phyloP scores from a whole-genome alignment of 2,888 invertebrate species.

The Dicranocentrus wangi region DNA sequence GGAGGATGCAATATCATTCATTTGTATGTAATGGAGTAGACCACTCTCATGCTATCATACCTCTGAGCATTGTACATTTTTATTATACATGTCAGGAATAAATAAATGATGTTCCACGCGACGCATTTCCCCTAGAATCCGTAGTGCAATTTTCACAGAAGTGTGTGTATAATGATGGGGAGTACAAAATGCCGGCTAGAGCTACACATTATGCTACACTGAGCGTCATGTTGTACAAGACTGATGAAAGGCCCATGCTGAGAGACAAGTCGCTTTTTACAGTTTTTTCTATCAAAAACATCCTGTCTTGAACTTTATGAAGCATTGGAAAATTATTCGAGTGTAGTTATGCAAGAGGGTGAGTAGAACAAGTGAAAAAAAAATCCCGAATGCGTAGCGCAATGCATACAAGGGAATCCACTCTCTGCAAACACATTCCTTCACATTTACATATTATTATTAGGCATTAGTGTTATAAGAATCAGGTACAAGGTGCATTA shows the following conservation, averaged over 20 bases:
- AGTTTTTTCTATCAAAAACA: conserved; percentile 6
- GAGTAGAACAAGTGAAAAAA: conserved; percentile 1
- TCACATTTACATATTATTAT: no score
- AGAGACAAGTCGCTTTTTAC: conserved; percentile 22
- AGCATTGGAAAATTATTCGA: conserved; percentile 4
- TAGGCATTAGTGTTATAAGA: no score
- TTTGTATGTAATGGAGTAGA: no score
- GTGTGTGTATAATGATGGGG: conserved; percentile 5
- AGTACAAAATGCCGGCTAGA: conserved; percentile 25
- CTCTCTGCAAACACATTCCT: no score
- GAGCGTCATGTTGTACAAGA: conserved; percentile 49
- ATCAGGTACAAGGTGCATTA: no score
- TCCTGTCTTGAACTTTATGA: not conserved
- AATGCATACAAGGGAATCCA: no score
- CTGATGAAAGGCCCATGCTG: conserved; percentile 52
- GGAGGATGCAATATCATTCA: not conserved
- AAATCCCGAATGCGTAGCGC: not conserved
- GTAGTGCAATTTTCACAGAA: no score
- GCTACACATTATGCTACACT: no score
- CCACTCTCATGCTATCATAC: no score
- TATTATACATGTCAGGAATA: conserved; percentile 4
- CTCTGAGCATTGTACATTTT: not conserved
- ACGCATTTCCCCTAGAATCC: conserved; percentile 20
- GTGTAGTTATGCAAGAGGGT: not conserved
- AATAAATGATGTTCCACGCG: conserved; percentile 48